These are phyloP conservation scores for Acropternis orthonyx DNA, from an alignment of 2,797 vertebrate genomes.

Conservation along the genomic window DNA sequence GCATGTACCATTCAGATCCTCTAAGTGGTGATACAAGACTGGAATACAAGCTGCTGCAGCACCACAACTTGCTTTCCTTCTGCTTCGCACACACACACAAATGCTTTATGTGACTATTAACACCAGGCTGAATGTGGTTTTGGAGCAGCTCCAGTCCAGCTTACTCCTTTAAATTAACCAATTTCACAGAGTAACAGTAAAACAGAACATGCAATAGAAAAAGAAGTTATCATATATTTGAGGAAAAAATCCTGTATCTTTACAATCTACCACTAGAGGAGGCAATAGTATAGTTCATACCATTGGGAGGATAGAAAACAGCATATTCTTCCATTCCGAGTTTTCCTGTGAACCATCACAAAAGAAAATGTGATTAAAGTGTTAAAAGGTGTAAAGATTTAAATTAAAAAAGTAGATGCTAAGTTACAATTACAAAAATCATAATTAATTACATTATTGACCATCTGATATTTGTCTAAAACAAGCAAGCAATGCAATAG, in stretches of 20 bases:
- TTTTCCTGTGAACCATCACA: conserved; percentile 80
- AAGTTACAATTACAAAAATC: neutral
- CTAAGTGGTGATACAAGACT: neutral
- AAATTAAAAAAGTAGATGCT: neutral
- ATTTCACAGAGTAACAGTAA: neutral
- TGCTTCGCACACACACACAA: neutral
- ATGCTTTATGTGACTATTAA: neutral
- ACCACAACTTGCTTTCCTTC: neutral
- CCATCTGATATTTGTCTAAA: neutral
- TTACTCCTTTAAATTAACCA: neutral
- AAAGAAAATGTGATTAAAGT: neutral
- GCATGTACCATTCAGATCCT: neutral
- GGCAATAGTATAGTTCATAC: conserved; percentile 79
- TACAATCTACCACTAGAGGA: conserved; percentile 74
- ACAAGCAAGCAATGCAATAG: neutral
- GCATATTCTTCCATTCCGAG: conserved; percentile 85
- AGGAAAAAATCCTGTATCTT: conserved; percentile 17
- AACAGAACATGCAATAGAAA: neutral
- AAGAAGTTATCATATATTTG: neutral
- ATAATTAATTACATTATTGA: neutral
- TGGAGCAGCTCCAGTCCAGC: neutral
- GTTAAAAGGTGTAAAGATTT: neutral
- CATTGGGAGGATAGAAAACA: conserved; percentile 95
- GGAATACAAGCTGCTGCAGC: neutral
- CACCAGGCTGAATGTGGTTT: neutral